Percentiles rank a stretch among this genome's conserved stretches.
Conservation (phyloP, 2,888 invertebrate species). For the Acleris emargana region DNA sequence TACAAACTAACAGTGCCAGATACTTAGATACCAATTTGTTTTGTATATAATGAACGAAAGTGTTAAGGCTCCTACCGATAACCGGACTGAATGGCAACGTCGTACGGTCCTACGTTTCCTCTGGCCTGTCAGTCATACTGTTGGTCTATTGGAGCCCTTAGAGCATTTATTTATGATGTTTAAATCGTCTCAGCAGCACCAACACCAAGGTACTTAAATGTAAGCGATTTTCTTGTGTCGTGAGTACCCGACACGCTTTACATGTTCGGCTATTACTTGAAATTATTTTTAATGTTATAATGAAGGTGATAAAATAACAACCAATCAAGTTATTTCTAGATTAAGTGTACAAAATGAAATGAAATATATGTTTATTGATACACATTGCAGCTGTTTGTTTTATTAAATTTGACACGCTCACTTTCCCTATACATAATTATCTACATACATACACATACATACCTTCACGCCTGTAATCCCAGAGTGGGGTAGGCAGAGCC, state of each 20-base stretch:
- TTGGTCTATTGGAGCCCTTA: conserved; percentile 2
- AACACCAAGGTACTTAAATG: conserved; percentile 65
- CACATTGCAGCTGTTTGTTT: conserved; percentile 29
- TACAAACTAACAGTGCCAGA: conserved; percentile 59
- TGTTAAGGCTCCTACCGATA: conserved; percentile 26
- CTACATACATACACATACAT: no score
- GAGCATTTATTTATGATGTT: conserved; percentile 68
- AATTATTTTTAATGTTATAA: conserved; percentile 28
- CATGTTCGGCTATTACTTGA: conserved; percentile 29
- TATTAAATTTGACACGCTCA: not conserved
- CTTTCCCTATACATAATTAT: no score
- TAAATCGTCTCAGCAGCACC: conserved; percentile 60
- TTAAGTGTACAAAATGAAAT: conserved; percentile 36
- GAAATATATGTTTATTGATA: conserved; percentile 34
- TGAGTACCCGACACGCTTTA: conserved; percentile 37
- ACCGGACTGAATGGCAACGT: no score
- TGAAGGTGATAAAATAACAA: conserved; percentile 22
- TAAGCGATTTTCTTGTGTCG: conserved; percentile 42
- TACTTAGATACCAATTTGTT: conserved; percentile 45
- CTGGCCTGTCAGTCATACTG: no score
- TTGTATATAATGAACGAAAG: conserved; percentile 43
- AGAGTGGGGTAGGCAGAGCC: no score
- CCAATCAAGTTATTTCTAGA: conserved; percentile 30
- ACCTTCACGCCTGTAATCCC: no score
- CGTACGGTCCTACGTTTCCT: no score